phyloP scores from a whole-genome alignment of 2,797 vertebrate genomes.

The Lycodopsis pacificus region DNA sequence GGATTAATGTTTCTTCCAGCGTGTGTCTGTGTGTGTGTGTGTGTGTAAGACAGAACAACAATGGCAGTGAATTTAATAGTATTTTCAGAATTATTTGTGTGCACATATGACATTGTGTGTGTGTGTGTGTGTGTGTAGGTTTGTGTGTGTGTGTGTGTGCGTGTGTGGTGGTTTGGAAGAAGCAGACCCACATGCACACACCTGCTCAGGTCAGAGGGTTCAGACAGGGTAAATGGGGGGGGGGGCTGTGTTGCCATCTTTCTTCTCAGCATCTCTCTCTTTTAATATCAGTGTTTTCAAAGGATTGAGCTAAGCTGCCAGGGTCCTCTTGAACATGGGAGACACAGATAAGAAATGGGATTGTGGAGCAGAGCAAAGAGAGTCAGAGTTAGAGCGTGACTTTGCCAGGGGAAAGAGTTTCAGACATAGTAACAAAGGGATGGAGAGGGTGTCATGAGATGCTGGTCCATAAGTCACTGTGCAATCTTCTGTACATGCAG shows the following conservation, averaged over 20 bases:
- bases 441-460: constrained; percentile 13
- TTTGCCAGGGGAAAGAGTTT: constrained; percentile 59
- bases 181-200: constrained; percentile 27
- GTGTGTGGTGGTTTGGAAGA: not conserved
- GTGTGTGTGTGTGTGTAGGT: not conserved
- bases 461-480: constrained; percentile 1
- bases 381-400: constrained; percentile 52
- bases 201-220: constrained; percentile 60
- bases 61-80: constrained; percentile 37
- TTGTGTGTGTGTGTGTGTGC: not conserved
- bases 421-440: constrained; percentile 49
- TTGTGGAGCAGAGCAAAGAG: constrained; percentile 52
- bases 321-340: constrained; percentile 63
- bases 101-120: not conserved
- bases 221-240: constrained; percentile 49
- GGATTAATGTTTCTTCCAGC: constrained; percentile 77
- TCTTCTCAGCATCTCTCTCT: constrained; percentile 60
- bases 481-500: not conserved
- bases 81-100: constrained; percentile 36
- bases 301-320: constrained; percentile 61
- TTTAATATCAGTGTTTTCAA: constrained; percentile 72
- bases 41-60: constrained; percentile 26
- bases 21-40: constrained; percentile 35
- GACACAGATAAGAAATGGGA: constrained; percentile 60
- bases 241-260: constrained; percentile 37